Base-by-base conservation (phyloP, 2,113 vertebrate genomes). In the Pachycephala philippinensis region DNA sequence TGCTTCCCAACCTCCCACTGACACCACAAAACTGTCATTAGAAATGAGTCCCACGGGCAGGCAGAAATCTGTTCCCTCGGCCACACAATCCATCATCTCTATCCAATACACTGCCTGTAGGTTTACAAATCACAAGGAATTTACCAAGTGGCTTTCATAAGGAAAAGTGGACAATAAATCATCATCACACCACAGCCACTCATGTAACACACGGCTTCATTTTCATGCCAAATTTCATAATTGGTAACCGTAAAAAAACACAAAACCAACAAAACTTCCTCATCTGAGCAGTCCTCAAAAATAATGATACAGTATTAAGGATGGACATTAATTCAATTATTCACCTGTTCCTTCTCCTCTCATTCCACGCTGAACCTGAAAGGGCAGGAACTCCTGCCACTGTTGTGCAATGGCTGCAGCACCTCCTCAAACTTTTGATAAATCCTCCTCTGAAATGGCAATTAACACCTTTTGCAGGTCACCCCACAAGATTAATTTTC, bases 401-500 rank as follows among this genome's bases (percentile, higher is more conserved):
- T 2, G n/a, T 47, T 26, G 7, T 1, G 15, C 7, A 4, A 70
- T 4, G 15, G 24, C 9, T 72, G 52, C 28, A 6, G 52, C 37
- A 87, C 84, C 87, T 87, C 74, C 63, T 78, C 75, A 87, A 94
- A 95, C 94, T 95, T 86, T 63, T 87, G 91, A 93, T 90, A 87
- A 96, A 97, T 95, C 77, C 69, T 50, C 72, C 81, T 82, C 96
- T 50, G 53, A 90, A 95, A 93, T 27, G 23, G 87, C 96, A 95
- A 93, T 95, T 94, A 97, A 93, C 97, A 90, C 94, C 93, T 94
- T 96, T 61, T 64, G 35, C 88, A 95, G 95, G 96, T 97, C 88
- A 15, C 95, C 96, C 95, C 84, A 40, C 90, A 92, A 97, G 96
- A 97, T 96, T 97, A 97, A 89, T 92, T 96, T 96, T 90, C 92